Percentiles rank a stretch among this genome's conserved stretches.
Evolutionary conservation across 35 echinoderm and acorn worm genomes (phyloP).

Genomic region (Apostichopus japonicus): DNA sequence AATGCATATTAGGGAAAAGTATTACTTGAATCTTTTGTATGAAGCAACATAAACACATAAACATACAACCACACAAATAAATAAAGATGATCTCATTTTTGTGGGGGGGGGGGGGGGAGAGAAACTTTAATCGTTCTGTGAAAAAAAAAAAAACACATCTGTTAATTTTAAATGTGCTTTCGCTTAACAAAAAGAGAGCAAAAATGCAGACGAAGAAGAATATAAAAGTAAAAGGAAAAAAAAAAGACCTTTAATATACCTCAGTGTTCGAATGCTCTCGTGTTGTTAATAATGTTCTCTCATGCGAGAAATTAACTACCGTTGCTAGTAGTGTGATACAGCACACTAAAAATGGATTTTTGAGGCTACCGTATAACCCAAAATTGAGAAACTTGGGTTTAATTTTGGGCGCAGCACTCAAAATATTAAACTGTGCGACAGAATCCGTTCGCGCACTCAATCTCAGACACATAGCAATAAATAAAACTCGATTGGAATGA

Average conservation of each 20-base stretch:
- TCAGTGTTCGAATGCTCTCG: neutral
- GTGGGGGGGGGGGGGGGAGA: too few relatives aligned
- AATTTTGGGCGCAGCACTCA: conserved; percentile 34
- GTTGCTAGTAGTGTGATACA: neutral
- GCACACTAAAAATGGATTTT: conserved; percentile 12
- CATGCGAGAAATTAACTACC: conserved; percentile 10
- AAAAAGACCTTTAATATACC: neutral
- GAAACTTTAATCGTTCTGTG: too few relatives aligned
- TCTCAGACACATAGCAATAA: conserved; percentile 25
- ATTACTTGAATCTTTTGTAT: too few relatives aligned
- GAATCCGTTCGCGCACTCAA: conserved; percentile 35
- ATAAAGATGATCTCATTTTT: too few relatives aligned
- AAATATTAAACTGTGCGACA: conserved; percentile 48
- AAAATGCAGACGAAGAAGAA: too few relatives aligned
- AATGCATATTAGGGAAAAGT: too few relatives aligned
- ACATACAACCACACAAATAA: too few relatives aligned
- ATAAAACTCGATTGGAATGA: conserved; percentile 24
- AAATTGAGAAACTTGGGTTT: conserved; percentile 13
- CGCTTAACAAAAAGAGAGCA: too few relatives aligned
- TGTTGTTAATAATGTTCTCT: neutral
- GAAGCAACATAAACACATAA: too few relatives aligned
- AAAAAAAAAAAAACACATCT: too few relatives aligned
- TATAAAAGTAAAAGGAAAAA: neutral
- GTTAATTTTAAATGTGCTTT: too few relatives aligned
- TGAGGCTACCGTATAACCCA: neutral